These are phyloP conservation scores for Drosophila meridiana DNA, from an alignment of 2,888 invertebrate genomes.

Conservation along the genomic window DNA sequence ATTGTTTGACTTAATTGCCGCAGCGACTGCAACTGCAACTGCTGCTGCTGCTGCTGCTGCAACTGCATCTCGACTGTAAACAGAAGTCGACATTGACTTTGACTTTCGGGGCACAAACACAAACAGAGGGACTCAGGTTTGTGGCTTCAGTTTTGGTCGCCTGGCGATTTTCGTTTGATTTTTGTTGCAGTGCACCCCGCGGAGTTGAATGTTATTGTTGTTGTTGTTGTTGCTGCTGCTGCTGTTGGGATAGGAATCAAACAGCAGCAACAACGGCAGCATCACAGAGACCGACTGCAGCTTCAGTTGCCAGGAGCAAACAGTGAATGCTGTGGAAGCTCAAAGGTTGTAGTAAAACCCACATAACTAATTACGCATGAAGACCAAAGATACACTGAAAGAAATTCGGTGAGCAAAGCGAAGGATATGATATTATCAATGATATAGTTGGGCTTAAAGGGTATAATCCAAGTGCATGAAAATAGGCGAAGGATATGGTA, in stretches of 20 bases:
- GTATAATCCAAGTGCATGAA: too few species aligned
- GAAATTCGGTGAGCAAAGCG: not conserved
- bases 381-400: not conserved
- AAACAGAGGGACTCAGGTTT: constrained; percentile 15
- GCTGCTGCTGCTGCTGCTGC: constrained; percentile 16
- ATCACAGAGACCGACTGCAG: constrained; percentile 16
- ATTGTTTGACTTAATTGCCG: constrained; percentile 69
- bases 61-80: constrained; percentile 46
- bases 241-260: constrained; percentile 10
- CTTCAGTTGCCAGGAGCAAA: constrained; percentile 12
- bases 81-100: constrained; percentile 41
- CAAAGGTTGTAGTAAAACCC: constrained; percentile 14
- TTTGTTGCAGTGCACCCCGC: constrained; percentile 43
- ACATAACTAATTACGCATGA: constrained; percentile 37
- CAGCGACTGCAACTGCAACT: constrained; percentile 40
- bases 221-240: constrained; percentile 5
- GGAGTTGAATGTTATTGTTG: constrained; percentile 10
- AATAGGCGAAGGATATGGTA: not conserved
- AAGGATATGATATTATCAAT: not conserved
- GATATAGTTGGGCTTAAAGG: not conserved
- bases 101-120: constrained; percentile 19
- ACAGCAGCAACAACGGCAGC: constrained; percentile 6
- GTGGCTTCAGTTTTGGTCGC: constrained; percentile 13
- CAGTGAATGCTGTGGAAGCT: constrained; percentile 1
- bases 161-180: constrained; percentile 39